Evolutionary conservation across 2,888 invertebrate genomes (phyloP).

Genomic region (Platycnemis pennipes): DNA sequence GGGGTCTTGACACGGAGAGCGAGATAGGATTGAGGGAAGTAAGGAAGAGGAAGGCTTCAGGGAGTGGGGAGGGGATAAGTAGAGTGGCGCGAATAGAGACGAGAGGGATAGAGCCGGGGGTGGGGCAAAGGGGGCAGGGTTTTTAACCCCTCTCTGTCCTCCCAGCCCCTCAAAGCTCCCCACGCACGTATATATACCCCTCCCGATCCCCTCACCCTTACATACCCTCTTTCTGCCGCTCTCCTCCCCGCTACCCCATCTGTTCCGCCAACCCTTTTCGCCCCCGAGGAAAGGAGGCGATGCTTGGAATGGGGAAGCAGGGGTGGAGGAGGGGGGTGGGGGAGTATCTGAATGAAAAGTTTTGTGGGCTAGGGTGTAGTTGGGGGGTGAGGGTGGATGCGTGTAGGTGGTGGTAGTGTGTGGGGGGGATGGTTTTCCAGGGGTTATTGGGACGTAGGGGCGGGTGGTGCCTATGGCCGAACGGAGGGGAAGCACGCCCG

Average conservation of each 20-base stretch:
- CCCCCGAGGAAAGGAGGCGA: neutral
- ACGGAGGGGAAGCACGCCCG: neutral
- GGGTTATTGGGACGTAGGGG: neutral
- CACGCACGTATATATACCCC: neutral
- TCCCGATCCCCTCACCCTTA: neutral
- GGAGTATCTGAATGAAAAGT: slow-evolving; percentile 31
- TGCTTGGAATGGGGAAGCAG: neutral
- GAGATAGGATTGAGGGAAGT: neutral
- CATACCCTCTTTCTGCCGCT: neutral
- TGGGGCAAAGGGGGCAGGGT: neutral
- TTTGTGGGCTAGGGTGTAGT: slow-evolving; percentile 30
- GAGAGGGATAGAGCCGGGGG: slow-evolving; percentile 1
- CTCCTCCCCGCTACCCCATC: neutral
- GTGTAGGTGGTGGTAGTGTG: neutral
- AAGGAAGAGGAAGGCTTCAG: neutral
- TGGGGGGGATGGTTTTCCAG: neutral
- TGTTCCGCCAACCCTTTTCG: neutral
- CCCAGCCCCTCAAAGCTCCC: neutral
- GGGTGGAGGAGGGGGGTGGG: neutral
- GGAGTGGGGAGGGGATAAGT: neutral
- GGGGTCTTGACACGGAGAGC: neutral
- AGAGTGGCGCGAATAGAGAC: slow-evolving; percentile 39
- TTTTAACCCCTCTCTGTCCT: neutral
- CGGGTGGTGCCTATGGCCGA: neutral
- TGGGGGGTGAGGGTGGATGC: neutral